Evolutionary conservation across 2,113 vertebrate genomes (phyloP).

Genomic region (Myotis lucifugus): DNA sequence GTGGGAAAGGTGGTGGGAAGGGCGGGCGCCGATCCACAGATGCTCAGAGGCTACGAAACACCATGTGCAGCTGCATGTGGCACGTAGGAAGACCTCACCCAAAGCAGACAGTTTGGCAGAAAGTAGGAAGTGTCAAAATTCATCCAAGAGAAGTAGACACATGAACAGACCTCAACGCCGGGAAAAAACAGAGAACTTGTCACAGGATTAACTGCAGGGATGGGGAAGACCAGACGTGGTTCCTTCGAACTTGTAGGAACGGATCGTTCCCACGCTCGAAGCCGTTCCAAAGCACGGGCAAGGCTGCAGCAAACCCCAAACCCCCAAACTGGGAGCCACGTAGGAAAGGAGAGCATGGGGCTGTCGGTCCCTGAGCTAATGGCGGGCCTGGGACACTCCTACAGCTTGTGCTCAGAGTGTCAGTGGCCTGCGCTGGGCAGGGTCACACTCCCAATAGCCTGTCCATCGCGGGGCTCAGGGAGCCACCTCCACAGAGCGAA

Average conservation of each 20-base stretch:
- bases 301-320: rapidly evolving
- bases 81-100: neutral
- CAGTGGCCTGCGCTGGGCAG: rapidly evolving
- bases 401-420: neutral
- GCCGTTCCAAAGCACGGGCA: rapidly evolving
- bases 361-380: neutral
- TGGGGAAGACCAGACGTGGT: neutral
- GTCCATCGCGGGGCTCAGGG: neutral
- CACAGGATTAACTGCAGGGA: neutral
- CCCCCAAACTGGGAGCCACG: rapidly evolving
- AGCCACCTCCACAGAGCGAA: neutral
- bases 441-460: no score
- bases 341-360: rapidly evolving
- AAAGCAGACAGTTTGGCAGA: neutral
- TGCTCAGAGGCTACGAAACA: neutral
- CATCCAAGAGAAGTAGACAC: neutral
- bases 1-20: no score
- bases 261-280: rapidly evolving
- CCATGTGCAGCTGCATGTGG: rapidly evolving
- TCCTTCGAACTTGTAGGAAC: neutral
- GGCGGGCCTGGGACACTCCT: neutral
- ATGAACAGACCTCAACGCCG: neutral
- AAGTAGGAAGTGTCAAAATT: neutral
- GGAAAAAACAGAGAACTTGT: neutral
- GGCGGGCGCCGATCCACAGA: rapidly evolving